Evolutionary conservation across 2,797 vertebrate species (phyloP).

Genomic region (Epinephelus awoara): DNA sequence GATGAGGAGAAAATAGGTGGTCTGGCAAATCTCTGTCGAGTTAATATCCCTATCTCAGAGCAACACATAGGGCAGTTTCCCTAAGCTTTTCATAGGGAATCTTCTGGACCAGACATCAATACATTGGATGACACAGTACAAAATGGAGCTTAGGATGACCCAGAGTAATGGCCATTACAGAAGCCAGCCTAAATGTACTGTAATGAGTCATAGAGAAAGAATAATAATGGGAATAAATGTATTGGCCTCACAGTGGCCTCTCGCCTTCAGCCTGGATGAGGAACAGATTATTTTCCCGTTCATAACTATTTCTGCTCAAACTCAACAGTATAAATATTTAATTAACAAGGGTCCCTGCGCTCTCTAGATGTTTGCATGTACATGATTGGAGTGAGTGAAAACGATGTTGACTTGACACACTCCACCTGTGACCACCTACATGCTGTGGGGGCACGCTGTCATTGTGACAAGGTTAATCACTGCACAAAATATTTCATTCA

Average conservation of each 20-base stretch:
- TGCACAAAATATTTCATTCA: conserved; percentile 49
- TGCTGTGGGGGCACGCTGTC: neutral
- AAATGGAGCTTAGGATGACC: conserved; percentile 8
- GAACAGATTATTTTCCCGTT: neutral
- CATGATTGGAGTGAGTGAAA: neutral
- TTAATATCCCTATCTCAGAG: conserved; percentile 14
- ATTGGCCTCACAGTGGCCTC: neutral
- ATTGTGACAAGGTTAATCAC: conserved; percentile 18
- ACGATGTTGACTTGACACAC: conserved; percentile 13
- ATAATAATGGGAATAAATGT: conserved; percentile 19
- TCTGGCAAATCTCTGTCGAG: neutral
- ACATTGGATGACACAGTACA: conserved; percentile 1
- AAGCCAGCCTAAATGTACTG: conserved; percentile 12
- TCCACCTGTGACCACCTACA: conserved; percentile 28
- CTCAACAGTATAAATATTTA: conserved; percentile 27
- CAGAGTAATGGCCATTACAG: conserved; percentile 9
- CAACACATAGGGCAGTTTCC: neutral
- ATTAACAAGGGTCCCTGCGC: neutral
- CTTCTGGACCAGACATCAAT: conserved; percentile 4
- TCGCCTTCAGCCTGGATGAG: neutral
- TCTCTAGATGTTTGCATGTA: neutral
- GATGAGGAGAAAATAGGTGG: conserved; percentile 6
- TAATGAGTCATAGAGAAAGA: conserved; percentile 9
- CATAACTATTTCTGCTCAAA: conserved; percentile 1
- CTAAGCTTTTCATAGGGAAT: conserved; percentile 20